These are phyloP conservation scores for Ecdyonurus torrentis DNA, from an alignment of 2,888 invertebrate species.

Conservation along the genomic window DNA sequence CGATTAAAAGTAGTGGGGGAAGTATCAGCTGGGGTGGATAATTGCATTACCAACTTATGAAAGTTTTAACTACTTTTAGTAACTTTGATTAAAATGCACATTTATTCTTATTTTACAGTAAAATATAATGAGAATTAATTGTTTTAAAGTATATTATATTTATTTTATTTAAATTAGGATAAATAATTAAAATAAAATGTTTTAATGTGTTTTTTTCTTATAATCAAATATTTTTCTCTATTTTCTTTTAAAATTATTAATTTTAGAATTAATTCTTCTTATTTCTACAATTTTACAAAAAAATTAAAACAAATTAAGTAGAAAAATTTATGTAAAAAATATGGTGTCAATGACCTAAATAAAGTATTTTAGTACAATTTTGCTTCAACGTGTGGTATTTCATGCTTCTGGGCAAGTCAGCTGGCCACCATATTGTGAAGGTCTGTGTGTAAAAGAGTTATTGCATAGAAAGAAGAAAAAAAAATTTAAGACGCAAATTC, in stretches of 20 bases:
- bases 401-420: neutral
- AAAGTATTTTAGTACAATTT: neutral
- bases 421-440: conserved; percentile 1
- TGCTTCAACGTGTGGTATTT: neutral
- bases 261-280: no score
- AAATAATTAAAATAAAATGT: no score
- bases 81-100: no score
- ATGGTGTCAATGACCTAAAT: neutral
- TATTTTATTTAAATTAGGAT: no score
- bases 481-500: neutral
- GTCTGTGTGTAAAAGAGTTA: neutral
- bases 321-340: neutral
- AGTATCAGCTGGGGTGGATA: neutral
- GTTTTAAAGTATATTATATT: no score
- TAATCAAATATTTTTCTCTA: no score
- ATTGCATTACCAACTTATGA: neutral
- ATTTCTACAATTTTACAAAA: no score
- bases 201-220: no score
- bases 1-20: conserved; percentile 1
- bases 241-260: no score
- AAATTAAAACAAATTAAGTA: neutral
- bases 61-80: neutral
- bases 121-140: no score
- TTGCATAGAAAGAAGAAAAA: no score
- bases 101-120: no score